phyloP scores from a whole-genome alignment of 1,140 invertebrate genomes.

The Cotesia chilonis region DNA sequence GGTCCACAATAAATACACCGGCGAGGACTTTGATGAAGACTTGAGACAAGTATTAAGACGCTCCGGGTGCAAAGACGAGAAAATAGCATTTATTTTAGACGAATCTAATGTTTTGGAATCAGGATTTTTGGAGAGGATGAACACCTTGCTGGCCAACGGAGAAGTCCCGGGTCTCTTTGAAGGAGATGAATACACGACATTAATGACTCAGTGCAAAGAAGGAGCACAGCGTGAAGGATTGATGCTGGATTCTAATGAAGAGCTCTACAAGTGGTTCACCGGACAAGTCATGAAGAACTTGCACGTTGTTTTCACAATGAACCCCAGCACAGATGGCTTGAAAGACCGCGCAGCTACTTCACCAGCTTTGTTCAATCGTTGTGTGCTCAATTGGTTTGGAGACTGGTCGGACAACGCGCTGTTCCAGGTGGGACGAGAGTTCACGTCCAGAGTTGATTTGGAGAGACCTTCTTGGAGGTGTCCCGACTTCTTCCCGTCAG shows the following conservation, averaged over 20 bases:
- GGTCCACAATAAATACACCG: slow-evolving; percentile 98
- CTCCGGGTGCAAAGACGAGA: slow-evolving; percentile 97
- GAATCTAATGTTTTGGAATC: slow-evolving; percentile 99
- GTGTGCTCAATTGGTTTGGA: slow-evolving; percentile 99
- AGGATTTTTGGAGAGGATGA: slow-evolving; percentile 98
- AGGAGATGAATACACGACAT: slow-evolving; percentile 96
- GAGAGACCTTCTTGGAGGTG: slow-evolving; percentile 83
- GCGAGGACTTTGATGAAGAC: slow-evolving; percentile 99
- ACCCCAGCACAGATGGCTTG: slow-evolving; percentile 96
- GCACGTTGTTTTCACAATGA: slow-evolving; percentile 99
- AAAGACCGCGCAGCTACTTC: slow-evolving; percentile 98
- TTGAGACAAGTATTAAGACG: slow-evolving; percentile 90
- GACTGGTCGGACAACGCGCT: slow-evolving; percentile 98
- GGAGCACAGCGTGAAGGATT: slow-evolving; percentile 96
- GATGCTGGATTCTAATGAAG: slow-evolving; percentile 98
- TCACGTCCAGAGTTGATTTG: slow-evolving; percentile 84
- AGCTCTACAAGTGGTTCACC: slow-evolving; percentile 98
- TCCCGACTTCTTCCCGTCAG: slow-evolving; percentile 88
- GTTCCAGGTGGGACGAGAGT: slow-evolving; percentile 93
- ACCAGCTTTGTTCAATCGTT: slow-evolving; percentile 98
- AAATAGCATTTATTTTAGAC: slow-evolving; percentile 98
- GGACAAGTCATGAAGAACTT: slow-evolving; percentile 98
- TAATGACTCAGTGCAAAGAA: slow-evolving; percentile 99
- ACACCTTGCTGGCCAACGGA: slow-evolving; percentile 97
- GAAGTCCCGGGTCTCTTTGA: slow-evolving; percentile 95